A percentile compares a stretch with the other conserved stretches of the same genome.
Evolutionary conservation across 2,888 invertebrate species (phyloP).

Genomic region (Formica aserva): DNA sequence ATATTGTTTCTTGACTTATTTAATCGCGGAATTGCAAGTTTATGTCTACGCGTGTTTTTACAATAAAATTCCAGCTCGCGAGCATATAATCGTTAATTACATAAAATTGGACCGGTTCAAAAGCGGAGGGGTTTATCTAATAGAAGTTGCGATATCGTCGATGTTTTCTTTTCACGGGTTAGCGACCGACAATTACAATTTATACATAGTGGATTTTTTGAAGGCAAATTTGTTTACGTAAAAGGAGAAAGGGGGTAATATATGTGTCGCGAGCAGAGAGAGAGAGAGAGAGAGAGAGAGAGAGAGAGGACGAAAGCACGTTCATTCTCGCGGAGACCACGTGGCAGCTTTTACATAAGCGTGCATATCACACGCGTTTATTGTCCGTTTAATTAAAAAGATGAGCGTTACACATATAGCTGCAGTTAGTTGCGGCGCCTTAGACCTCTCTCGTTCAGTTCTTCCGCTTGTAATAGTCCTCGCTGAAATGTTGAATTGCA

Average conservation of each 20-base stretch:
- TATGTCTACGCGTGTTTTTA: background rate
- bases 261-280: slow-evolving; percentile 66
- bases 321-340: slow-evolving; percentile 60
- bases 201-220: slow-evolving; percentile 40
- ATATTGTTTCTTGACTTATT: slow-evolving; percentile 23
- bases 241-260: slow-evolving; percentile 74
- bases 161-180: slow-evolving; percentile 32
- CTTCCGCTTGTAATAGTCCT: slow-evolving; percentile 89
- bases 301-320: slow-evolving; percentile 33
- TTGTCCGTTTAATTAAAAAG: slow-evolving; percentile 78
- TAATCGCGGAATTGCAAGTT: slow-evolving; percentile 34
- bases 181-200: slow-evolving; percentile 53
- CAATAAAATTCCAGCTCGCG: slow-evolving; percentile 18
- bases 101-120: slow-evolving; percentile 44
- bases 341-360: slow-evolving; percentile 73
- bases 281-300: background rate
- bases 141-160: slow-evolving; percentile 19
- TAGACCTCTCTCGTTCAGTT: slow-evolving; percentile 60
- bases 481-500: slow-evolving; percentile 87
- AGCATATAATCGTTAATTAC: slow-evolving; percentile 40
- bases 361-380: slow-evolving; percentile 77
- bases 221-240: slow-evolving; percentile 66
- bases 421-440: slow-evolving; percentile 65
- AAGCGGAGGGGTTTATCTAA: slow-evolving; percentile 33
- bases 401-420: slow-evolving; percentile 69